Conservation (phyloP, 2,113 vertebrate species). For the Anas platyrhynchos region DNA sequence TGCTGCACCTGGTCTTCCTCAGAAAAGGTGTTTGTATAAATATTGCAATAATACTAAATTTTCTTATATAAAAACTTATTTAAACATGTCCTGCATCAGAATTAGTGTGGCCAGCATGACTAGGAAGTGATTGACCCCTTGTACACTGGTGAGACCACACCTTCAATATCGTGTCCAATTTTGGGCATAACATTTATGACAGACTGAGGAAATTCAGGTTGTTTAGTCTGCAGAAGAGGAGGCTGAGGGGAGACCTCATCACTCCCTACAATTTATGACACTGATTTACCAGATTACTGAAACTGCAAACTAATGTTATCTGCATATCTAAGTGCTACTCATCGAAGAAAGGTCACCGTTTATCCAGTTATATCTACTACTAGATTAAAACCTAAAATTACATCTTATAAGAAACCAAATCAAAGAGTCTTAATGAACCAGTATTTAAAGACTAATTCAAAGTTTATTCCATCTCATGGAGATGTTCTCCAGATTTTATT, state of each 20-base stretch:
- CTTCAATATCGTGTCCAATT: no score
- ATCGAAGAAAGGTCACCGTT: neutral
- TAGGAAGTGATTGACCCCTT: no score
- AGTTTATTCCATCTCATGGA: neutral
- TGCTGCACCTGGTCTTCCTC: neutral
- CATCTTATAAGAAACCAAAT: neutral
- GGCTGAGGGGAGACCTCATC: no score
- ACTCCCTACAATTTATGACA: neutral
- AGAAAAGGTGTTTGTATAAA: neutral
- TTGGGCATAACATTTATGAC: no score
- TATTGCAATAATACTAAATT: neutral
- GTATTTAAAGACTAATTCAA: neutral
- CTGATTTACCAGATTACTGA: neutral
- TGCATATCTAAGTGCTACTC: neutral
- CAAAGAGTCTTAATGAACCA: neutral
- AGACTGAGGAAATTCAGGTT: no score
- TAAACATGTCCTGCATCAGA: neutral
- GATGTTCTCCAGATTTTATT: neutral
- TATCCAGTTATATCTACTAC: neutral
- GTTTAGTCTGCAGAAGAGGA: no score
- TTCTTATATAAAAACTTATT: neutral
- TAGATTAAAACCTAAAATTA: neutral
- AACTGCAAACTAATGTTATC: neutral
- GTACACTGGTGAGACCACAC: no score
- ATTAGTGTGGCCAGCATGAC: no score